These are phyloP conservation scores for Mystacides longicornis DNA, from an alignment of 2,888 invertebrate species.

Conservation along the genomic window DNA sequence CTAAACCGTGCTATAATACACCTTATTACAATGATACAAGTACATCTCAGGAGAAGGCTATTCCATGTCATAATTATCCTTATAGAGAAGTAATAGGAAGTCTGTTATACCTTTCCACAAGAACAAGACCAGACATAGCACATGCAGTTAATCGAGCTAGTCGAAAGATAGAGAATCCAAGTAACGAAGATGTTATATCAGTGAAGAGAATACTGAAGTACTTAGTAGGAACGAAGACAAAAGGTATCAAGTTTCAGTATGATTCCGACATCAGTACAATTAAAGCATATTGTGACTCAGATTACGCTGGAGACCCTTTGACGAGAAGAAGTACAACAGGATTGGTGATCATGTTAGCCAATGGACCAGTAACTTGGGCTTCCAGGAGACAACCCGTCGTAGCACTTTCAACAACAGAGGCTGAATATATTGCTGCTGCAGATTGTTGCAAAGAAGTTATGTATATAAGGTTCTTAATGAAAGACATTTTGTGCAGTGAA, in stretches of 20 bases:
- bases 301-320: background rate
- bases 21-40: background rate
- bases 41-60: background rate
- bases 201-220: background rate
- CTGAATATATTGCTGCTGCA: background rate
- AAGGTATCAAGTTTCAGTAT: background rate
- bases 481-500: background rate
- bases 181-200: background rate
- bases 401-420: too few species aligned
- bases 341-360: background rate
- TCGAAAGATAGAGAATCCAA: background rate
- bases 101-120: background rate
- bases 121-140: background rate
- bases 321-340: slow-evolving; percentile 2
- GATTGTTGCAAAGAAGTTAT: slow-evolving; percentile 1
- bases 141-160: background rate
- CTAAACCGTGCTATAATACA: background rate
- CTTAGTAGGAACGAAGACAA: background rate
- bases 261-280: background rate
- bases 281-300: background rate
- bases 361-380: background rate
- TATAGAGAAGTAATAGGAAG: background rate
- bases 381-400: slow-evolving; percentile 4
- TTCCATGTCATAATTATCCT: background rate
- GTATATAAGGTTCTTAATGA: background rate